Evolutionary conservation across 2,797 vertebrate genomes (phyloP), one percentile per base, ranked within the genome.

Genomic region (Chromis chromis): DNA sequence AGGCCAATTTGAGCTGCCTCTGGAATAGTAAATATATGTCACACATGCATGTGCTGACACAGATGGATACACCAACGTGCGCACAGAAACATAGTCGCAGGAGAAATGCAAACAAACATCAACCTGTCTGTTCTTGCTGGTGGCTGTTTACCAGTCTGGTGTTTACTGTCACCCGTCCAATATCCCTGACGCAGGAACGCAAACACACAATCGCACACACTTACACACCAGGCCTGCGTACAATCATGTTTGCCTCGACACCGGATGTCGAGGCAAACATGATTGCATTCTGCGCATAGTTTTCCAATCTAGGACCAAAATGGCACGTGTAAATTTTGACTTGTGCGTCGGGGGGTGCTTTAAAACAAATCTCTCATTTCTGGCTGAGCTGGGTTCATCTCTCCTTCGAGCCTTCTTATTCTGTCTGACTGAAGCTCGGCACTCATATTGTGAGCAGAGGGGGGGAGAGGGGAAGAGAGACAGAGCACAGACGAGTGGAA

Each of bases 61-160:
- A 65, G 66, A 83, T n/a, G 63, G 73, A 78, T 61, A 54, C 53
- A 55, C 31, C 14, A 7, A 44, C 39, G 46, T 52, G 77, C 58
- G 73, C 64, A 73, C 55, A 65, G 12, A 72, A 33, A 76, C 55
- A 81, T 40, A 64, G 74, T 66, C 86, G 77, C 86, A 31, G 61
- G 84, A 81, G 86, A 85, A 83, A 85, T 70, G 73, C 85, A 90
- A 90, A 93, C 88, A 90, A 90, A 90, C 78, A 89, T 87, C 83
- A 90, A 89, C 87, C 83, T 88, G 92, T 90, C 89, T 83, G 79
- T 89, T 93, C 90, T 91, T 90, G 91, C 91, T 93, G 62, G 70
- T 83, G 85, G 91, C 90, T 89, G 84, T 91, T 92, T 91, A 91
- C 87, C 78, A 82, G 71, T 69, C 76, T 83, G 82, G 57, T 76